Base-by-base conservation (phyloP, 2,888 invertebrate species). In the Cerastis rubricosa region DNA sequence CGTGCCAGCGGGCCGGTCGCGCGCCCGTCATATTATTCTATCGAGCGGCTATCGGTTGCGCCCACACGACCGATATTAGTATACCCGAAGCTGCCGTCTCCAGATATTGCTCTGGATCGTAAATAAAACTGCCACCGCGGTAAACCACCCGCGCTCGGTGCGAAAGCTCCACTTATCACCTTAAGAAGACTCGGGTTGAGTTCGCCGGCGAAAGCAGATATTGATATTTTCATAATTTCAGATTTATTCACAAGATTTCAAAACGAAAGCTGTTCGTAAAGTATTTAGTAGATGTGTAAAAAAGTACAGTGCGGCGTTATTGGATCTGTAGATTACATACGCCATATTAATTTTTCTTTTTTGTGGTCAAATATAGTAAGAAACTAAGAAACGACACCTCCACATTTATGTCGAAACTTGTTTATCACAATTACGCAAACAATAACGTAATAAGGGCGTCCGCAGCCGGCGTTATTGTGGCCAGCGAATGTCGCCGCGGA, bases 1-100 rank as follows among this genome's bases (percentile, higher is more conserved):
- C 96, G 96, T 96, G 96, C 95, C 94, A 92, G 91, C 92, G 92
- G 93, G 90, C 91, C 93, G 92, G 94, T 91, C 94, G 92, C 93
- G 91, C 92, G 89, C 93, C 93, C 94, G 95, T 95, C 96, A 96
- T 96, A 96, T 96, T 96, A 96, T 96, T 96, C 96, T 95, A 96
- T 96, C 95, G 95, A 93, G 91, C 93, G 93, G 92, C 95, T 96
- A 96, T 96, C 96, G 95, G 93, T 89, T 86, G 92, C 92, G 89
- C 89, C 94, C 95, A 95, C 94, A 94, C 95, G 91, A 91, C 92
- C 92, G 92, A 95, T 96, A 96, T 96, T 96, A 96, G 95, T 95
- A 94, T 93, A 94, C 93, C 92, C 93, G 89, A 84, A 90, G 90
- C 95, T 95, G 95, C 94, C 93, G 91, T 93, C 94, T 94, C 91